These are phyloP conservation scores for Salmo trutta DNA, from an alignment of 2,797 vertebrate species.

Conservation along the genomic window DNA sequence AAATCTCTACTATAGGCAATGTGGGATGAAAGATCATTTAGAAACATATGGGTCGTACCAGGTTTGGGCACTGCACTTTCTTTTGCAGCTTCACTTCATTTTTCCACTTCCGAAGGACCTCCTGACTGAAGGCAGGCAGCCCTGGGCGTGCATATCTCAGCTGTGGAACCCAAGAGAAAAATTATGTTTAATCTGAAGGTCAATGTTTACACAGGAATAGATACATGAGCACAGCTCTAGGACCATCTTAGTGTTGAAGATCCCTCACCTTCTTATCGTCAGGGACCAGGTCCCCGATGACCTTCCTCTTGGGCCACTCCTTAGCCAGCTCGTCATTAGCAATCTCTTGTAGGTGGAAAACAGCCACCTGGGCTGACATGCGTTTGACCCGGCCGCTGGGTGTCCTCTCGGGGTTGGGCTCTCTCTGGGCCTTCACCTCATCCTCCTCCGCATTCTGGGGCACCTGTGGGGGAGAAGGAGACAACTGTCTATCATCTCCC, in stretches of 20 bases:
- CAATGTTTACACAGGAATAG: neutral
- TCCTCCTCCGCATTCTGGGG: conserved; percentile 66
- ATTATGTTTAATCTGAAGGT: neutral
- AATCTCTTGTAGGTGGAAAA: conserved; percentile 91
- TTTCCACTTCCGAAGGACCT: conserved; percentile 93
- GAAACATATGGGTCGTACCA: conserved; percentile 72
- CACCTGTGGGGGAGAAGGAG: conserved; percentile 60
- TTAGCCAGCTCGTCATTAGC: conserved; percentile 89
- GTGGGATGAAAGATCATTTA: neutral
- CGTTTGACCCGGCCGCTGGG: conserved; percentile 85
- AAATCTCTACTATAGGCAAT: conserved; percentile 3
- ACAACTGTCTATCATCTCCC: neutral
- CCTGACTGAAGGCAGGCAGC: conserved; percentile 91
- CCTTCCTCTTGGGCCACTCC: conserved; percentile 95
- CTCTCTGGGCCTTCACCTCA: conserved; percentile 54
- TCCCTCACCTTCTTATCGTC: conserved; percentile 87
- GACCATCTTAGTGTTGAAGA: neutral
- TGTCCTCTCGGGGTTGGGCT: conserved; percentile 70
- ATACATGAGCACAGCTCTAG: neutral
- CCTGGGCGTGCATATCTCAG: conserved; percentile 92
- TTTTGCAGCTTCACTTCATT: conserved; percentile 90
- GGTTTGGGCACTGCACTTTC: conserved; percentile 91
- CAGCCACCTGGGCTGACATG: conserved; percentile 89
- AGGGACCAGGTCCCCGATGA: conserved; percentile 90
- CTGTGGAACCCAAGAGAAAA: conserved; percentile 55